Evolutionary conservation across 2,888 invertebrate genomes (phyloP).

Genomic region (Dasypolia templi): DNA sequence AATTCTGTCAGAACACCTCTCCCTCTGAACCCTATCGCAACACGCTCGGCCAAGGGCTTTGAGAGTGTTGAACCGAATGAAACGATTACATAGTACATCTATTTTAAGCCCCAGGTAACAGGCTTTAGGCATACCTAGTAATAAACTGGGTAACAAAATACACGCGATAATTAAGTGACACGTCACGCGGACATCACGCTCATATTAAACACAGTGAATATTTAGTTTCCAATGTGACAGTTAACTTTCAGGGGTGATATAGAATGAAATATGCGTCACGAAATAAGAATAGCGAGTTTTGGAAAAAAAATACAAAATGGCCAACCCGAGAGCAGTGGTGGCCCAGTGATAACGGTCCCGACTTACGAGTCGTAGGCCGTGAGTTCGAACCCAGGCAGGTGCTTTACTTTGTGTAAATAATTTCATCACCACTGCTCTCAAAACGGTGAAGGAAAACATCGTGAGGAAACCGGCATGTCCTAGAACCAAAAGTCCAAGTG

Average conservation of each 20-base stretch:
- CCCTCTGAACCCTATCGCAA: conserved; percentile 32
- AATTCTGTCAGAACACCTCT: conserved; percentile 20
- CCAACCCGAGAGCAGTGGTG: too few species aligned
- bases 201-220: conserved; percentile 23
- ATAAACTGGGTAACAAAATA: conserved; percentile 47
- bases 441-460: too few species aligned
- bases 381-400: too few species aligned
- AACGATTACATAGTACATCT: conserved; percentile 57
- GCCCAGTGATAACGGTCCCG: too few species aligned
- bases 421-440: too few species aligned
- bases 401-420: too few species aligned
- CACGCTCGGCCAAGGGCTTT: conserved; percentile 49
- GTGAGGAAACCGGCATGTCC: too few species aligned
- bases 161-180: conserved; percentile 56
- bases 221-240: conserved; percentile 2
- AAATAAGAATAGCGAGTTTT: not conserved
- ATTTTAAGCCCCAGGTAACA: conserved; percentile 46
- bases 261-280: not conserved
- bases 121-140: conserved; percentile 19
- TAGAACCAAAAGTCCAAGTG: too few species aligned
- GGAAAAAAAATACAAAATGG: not conserved
- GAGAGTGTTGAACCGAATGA: conserved; percentile 49
- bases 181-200: conserved; percentile 53
- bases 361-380: too few species aligned
- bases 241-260: not conserved